Evolutionary conservation across 2,888 invertebrate genomes (phyloP), one percentile per base, ranked within the genome.

Genomic region (Embidobia sp.): DNA sequence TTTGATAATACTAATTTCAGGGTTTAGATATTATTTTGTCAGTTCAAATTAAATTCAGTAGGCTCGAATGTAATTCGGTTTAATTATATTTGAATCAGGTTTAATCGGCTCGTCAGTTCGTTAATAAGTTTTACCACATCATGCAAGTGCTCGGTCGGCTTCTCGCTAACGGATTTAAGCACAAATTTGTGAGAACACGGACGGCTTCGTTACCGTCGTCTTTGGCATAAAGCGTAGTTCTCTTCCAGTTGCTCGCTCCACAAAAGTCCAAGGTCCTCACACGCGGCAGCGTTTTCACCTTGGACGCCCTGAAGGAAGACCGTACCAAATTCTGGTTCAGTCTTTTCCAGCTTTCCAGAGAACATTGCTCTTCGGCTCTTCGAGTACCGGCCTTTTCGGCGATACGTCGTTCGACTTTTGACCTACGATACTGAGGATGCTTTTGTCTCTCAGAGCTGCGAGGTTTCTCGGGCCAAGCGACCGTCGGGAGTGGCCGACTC

Each of bases 111-210:
- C n/a, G n/a, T n/a, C n/a, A n/a, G n/a, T n/a, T n/a, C n/a, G n/a
- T n/a, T n/a, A n/a, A n/a, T n/a, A n/a, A n/a, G n/a, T n/a, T 7
- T 85, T 44, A 89, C 89, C 89, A 89, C 27, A 89, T 88, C 87
- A 89, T 89, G 49, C 87, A 86, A 15, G 85, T 82, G 8, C 84
- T 76, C 73, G 85, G 85, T 22, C 81, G 83, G 33, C 78, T 85
- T 27, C 87, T 80, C 1, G 88, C 89, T 18, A 89, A 78, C 10
- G 89, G 89, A 82, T 89, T 89, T 44, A 89, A 69, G 51, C 88
- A 89, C 29, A 89, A 81, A 51, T 72, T 86, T 4, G 84, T 85
- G 6, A 89, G 77, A 16, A 84, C 88, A 37, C 85, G 80, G 0
- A 86, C 84, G 18, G 88, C 86, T 8, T 89, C 89, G 1, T 86